These are phyloP conservation scores for Metopia argyrocephala DNA, from an alignment of 2,888 invertebrate species.

Conservation along the genomic window DNA sequence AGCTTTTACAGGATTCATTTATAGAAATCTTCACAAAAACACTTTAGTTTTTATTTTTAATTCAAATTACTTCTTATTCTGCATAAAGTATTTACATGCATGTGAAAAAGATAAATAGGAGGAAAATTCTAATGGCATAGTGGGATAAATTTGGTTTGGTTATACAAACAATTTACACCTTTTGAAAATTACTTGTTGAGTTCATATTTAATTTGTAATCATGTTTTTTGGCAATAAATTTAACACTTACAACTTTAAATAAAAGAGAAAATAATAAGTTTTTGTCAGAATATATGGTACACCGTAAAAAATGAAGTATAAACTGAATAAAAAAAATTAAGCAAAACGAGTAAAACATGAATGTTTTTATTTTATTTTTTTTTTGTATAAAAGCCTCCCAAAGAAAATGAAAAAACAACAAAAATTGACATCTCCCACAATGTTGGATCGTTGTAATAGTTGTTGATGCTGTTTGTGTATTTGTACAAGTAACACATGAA, in stretches of 20 bases:
- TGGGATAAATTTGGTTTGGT: conserved; percentile 33
- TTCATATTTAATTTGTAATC: conserved; percentile 34
- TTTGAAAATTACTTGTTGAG: conserved; percentile 61
- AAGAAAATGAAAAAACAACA: background rate
- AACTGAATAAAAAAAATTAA: conserved; percentile 49
- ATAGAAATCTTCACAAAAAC: too few relatives aligned
- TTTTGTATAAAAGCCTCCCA: background rate
- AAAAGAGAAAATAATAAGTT: conserved; percentile 59
- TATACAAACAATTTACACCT: conserved; percentile 62
- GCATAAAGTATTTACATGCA: too few relatives aligned
- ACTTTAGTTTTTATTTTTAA: too few relatives aligned
- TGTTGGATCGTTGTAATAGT: conserved; percentile 14
- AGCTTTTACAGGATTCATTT: too few relatives aligned
- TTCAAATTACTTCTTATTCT: too few relatives aligned
- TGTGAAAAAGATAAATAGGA: too few relatives aligned
- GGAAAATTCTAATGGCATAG: conserved; percentile 46
- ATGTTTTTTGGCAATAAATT: conserved; percentile 43
- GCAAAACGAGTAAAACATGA: conserved; percentile 38
- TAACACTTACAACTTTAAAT: conserved; percentile 45
- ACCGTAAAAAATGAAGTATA: background rate
- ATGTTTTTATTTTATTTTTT: too few relatives aligned
- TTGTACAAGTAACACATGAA: conserved; percentile 39
- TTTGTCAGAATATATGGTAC: background rate
- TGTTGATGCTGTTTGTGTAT: conserved; percentile 16
- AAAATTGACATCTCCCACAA: conserved; percentile 36